phyloP scores from a whole-genome alignment of 92 coral and sea anemone genomes.

The Porites lobata region DNA sequence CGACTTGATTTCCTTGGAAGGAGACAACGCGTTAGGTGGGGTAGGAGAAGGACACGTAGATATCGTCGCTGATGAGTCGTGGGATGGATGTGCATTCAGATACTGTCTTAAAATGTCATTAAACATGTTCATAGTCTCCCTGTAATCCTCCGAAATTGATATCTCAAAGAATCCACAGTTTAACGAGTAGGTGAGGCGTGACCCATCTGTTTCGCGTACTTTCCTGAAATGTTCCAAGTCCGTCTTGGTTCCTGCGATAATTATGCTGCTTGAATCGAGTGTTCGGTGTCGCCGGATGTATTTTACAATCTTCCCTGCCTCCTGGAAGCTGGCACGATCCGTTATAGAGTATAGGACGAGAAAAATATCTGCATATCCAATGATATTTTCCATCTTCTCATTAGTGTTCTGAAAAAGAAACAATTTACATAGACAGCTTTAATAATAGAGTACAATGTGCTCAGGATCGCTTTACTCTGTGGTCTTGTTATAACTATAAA shows the following conservation, averaged over 20 bases:
- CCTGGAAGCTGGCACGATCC: constrained; percentile 83
- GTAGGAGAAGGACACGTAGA: constrained; percentile 36
- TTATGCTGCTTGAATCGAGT: constrained; percentile 79
- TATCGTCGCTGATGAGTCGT: constrained; percentile 26
- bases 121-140: constrained; percentile 83
- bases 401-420: constrained; percentile 79
- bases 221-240: constrained; percentile 88
- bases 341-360: constrained; percentile 90
- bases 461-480: not conserved
- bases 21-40: constrained; percentile 41
- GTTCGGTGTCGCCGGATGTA: constrained; percentile 78
- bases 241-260: constrained; percentile 89
- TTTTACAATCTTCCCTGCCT: constrained; percentile 86
- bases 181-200: constrained; percentile 75
- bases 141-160: constrained; percentile 83
- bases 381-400: constrained; percentile 77
- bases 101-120: constrained; percentile 76
- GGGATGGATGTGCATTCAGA: constrained; percentile 61
- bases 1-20: constrained; percentile 46
- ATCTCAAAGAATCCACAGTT: constrained; percentile 94
- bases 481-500: not conserved
- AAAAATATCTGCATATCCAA: constrained; percentile 87
- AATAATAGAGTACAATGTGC: not conserved
- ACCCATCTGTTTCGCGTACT: constrained; percentile 84
- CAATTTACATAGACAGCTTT: too few relatives aligned